These are phyloP conservation scores for Gallinago undulata DNA, from an alignment of 2,113 vertebrate genomes.

Conservation along the genomic window DNA sequence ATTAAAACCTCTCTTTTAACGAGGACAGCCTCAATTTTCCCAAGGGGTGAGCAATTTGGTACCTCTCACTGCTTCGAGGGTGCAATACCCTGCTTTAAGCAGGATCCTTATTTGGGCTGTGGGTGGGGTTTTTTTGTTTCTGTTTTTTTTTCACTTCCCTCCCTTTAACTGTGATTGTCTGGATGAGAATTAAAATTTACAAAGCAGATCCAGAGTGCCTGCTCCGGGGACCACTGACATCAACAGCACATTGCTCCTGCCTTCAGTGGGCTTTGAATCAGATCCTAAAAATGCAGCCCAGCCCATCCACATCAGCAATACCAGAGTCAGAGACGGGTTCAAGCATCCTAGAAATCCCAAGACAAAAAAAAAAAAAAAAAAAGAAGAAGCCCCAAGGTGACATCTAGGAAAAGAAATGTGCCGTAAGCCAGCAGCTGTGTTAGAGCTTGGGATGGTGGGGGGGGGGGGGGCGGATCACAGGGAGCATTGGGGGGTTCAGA, in stretches of 20 bases:
- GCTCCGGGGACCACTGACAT: constrained; percentile 6
- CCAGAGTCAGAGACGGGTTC: neutral
- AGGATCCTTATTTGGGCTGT: neutral
- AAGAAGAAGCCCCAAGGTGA: neutral
- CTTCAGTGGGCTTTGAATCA: constrained; percentile 50
- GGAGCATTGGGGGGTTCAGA: neutral
- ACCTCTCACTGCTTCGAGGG: neutral
- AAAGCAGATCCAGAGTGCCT: neutral
- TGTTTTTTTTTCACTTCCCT: neutral
- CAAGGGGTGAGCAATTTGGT: neutral
- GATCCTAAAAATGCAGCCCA: constrained; percentile 38
- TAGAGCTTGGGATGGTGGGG: neutral
- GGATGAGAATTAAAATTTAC: neutral
- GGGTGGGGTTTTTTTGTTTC: too few species aligned
- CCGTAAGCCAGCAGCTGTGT: neutral
- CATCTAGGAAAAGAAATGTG: neutral
- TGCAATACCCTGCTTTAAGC: neutral
- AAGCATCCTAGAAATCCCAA: neutral
- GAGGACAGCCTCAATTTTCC: neutral
- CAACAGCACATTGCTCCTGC: neutral
- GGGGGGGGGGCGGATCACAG: too few species aligned
- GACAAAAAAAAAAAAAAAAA: fast-evolving
- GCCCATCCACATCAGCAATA: constrained; percentile 36
- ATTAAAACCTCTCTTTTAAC: neutral
- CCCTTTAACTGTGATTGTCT: neutral